Base-by-base conservation (phyloP, 2,888 invertebrate genomes). In the Ferrisia virgata region DNA sequence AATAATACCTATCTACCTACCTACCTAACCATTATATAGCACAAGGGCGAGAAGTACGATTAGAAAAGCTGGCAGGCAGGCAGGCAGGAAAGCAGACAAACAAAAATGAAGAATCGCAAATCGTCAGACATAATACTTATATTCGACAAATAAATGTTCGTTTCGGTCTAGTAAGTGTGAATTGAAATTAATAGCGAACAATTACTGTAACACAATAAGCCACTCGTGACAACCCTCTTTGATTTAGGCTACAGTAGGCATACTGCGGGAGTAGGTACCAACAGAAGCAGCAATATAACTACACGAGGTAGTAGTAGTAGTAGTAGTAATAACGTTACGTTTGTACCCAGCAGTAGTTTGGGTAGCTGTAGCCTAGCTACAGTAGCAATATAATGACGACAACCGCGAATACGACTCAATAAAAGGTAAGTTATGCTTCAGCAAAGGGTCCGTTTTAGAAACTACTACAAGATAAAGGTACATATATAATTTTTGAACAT, bases 121-220 rank as follows among this genome's bases (percentile, higher is more conserved):
- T 72, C 72, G n/a, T 13, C 4, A 47, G 6, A 4, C 5, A 22
- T 33, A n/a, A 58, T 69, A 69, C 36, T 22, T 5, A 47, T 80
- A 81, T 81, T 53, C 81, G 33, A 25, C 82, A 31, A 64, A 82
- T 82, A 82, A 64, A 58, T 39, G 58, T 82, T 82, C 82, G 82
- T 82, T 43, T 82, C 82, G 82, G 82, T 82, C 82, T 82, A 72
- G 72, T 82, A 82, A 82, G 82, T 82, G 82, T 82, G 72, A 82
- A 82, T 82, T 43, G 72, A 82, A 82, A 82, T 69, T 82, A 82
- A 82, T 82, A 72, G 58, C 82, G 40, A 82, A 82, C 82, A 82
- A 82, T 82, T 82, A 47, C 79, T 72, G 72, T 72, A 31, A 72
- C 72, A 72, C 72, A 72, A 72, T n/a, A 33, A 72, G 33, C 33